phyloP scores from a whole-genome alignment of 1,140 invertebrate species.

The Batillaria attramentaria region DNA sequence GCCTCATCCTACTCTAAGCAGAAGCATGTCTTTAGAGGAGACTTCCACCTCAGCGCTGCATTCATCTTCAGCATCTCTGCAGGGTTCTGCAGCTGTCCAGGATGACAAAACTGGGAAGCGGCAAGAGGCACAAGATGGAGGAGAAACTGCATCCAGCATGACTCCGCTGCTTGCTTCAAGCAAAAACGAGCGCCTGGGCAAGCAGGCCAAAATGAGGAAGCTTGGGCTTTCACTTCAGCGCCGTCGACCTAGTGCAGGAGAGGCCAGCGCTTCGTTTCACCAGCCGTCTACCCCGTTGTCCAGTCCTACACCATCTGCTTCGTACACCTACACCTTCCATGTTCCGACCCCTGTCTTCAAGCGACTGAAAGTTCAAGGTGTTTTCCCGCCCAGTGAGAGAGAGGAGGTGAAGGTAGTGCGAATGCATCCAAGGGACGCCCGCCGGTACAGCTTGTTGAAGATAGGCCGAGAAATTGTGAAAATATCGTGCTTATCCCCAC shows the following conservation, averaged over 20 bases:
- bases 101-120: neutral
- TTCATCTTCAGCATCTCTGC: neutral
- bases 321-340: slow-evolving; percentile 64
- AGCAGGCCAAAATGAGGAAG: slow-evolving; percentile 41
- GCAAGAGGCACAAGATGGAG: neutral
- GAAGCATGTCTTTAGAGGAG: neutral
- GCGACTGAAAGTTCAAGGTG: slow-evolving; percentile 52
- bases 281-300: slow-evolving; percentile 5
- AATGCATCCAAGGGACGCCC: slow-evolving; percentile 68
- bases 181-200: slow-evolving; percentile 32
- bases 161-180: neutral
- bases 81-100: neutral
- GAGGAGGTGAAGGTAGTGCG: slow-evolving; percentile 54
- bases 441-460: slow-evolving; percentile 66
- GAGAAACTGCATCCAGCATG: neutral
- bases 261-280: too few species aligned
- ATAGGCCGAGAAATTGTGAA: slow-evolving; percentile 65
- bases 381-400: slow-evolving; percentile 9
- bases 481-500: slow-evolving; percentile 45
- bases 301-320: slow-evolving; percentile 28
- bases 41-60: neutral
- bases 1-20: neutral
- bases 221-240: slow-evolving; percentile 20
- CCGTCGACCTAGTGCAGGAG: neutral
- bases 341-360: slow-evolving; percentile 65